These are phyloP conservation scores for Rhorus exstirpatorius DNA, from an alignment of 2,888 invertebrate genomes.

Conservation along the genomic window DNA sequence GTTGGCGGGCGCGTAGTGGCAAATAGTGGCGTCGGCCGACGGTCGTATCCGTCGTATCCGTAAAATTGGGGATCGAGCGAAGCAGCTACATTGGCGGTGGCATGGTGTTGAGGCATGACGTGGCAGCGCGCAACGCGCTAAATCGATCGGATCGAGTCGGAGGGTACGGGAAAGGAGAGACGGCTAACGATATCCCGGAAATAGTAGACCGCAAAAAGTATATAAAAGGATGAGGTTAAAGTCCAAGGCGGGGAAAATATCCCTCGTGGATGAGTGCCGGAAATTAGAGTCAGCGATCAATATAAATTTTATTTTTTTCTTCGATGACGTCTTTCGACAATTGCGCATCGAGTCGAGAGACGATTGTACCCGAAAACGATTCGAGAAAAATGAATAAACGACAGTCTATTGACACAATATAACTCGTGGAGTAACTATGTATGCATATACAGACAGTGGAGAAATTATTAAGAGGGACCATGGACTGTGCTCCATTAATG, in stretches of 20 bases:
- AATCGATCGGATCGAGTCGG: slow-evolving; percentile 72
- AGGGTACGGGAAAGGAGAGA: slow-evolving; percentile 66
- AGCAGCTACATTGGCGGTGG: slow-evolving; percentile 21
- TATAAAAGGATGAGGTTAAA: neutral
- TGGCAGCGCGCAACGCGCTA: slow-evolving; percentile 63
- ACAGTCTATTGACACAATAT: neutral
- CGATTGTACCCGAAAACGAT: neutral
- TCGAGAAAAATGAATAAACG: neutral
- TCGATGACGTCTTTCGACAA: neutral
- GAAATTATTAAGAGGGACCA: slow-evolving; percentile 34
- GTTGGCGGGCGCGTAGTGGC: slow-evolving; percentile 14
- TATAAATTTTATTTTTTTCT: slow-evolving; percentile 48
- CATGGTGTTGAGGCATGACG: slow-evolving; percentile 39
- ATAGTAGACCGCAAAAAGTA: slow-evolving; percentile 55
- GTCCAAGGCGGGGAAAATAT: slow-evolving; percentile 44
- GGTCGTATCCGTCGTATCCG: slow-evolving; percentile 66
- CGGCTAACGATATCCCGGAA: slow-evolving; percentile 65
- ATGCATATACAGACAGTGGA: neutral
- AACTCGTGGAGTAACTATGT: neutral
- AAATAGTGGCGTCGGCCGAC: slow-evolving; percentile 35
- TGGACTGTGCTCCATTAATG: slow-evolving; percentile 41
- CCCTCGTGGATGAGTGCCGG: slow-evolving; percentile 30
- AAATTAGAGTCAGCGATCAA: slow-evolving; percentile 43
- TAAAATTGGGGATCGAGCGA: slow-evolving; percentile 70
- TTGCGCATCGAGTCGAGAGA: neutral